Percentiles rank a stretch among this genome's conserved stretches.
phyloP scores from a whole-genome alignment of 1,140 invertebrate genomes.

The Trichonephila clavata region DNA sequence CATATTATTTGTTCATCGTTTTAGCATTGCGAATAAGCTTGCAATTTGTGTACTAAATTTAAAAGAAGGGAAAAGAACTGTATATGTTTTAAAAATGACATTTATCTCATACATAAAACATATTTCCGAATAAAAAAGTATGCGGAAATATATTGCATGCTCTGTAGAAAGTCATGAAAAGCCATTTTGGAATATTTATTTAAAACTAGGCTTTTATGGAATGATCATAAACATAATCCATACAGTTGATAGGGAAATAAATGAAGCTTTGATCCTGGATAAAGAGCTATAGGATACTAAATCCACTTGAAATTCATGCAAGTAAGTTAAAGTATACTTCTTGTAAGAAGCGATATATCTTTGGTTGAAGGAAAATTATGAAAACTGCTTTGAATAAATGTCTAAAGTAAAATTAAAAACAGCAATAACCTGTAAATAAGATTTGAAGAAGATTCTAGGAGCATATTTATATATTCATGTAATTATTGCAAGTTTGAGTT shows the following conservation, averaged over 20 bases:
- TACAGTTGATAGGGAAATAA: neutral
- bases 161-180: constrained; percentile 19
- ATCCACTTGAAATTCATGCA: neutral
- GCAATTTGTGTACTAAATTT: too few relatives aligned
- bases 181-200: constrained; percentile 45
- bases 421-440: neutral
- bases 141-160: constrained; percentile 15
- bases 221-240: constrained; percentile 25
- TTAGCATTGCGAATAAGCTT: too few relatives aligned
- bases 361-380: neutral
- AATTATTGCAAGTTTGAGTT: too few relatives aligned
- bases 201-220: constrained; percentile 28
- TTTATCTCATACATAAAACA: constrained; percentile 48
- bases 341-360: neutral
- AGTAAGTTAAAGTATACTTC: neutral
- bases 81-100: neutral
- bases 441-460: too few relatives aligned
- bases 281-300: neutral
- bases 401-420: too few relatives aligned
- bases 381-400: too few relatives aligned
- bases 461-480: too few relatives aligned
- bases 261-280: neutral
- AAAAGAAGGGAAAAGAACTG: neutral
- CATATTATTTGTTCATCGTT: too few relatives aligned
- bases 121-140: neutral